Evolutionary conservation across 2,113 vertebrate genomes (phyloP).

Genomic region (Bungarus multicinctus): DNA sequence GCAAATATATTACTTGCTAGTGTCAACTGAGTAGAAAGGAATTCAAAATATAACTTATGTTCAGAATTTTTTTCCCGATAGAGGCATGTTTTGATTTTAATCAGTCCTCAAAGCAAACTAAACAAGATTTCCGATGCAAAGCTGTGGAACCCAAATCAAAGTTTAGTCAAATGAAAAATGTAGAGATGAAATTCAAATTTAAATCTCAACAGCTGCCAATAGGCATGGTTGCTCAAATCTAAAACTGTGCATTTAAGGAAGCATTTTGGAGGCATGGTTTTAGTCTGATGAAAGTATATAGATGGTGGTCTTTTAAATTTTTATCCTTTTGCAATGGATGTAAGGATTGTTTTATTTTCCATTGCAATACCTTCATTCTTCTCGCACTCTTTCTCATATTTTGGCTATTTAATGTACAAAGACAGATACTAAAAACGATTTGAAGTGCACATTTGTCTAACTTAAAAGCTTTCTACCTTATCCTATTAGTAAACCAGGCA

Average conservation of each 20-base stretch:
- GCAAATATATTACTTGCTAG: slow-evolving; percentile 1
- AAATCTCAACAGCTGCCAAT: neutral
- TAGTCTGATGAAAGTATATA: neutral
- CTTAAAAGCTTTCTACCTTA: neutral
- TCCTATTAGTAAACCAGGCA: neutral
- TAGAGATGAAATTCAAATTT: slow-evolving; percentile 1
- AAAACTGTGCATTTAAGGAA: neutral
- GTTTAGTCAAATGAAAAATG: slow-evolving; percentile 19
- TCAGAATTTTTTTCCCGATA: neutral
- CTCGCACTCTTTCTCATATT: neutral
- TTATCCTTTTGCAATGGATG: neutral
- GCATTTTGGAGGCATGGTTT: neutral
- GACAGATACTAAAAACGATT: neutral
- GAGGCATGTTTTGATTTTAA: slow-evolving; percentile 20
- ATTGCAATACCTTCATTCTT: neutral
- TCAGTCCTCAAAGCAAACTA: slow-evolving; percentile 25
- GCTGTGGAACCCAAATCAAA: slow-evolving; percentile 2
- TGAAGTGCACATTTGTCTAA: neutral
- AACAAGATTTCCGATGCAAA: neutral
- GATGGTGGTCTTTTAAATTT: neutral
- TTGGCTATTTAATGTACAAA: neutral
- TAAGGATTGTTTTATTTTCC: neutral
- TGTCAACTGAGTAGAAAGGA: slow-evolving; percentile 2
- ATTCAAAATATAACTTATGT: slow-evolving; percentile 13
- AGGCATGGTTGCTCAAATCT: neutral